Evolutionary conservation across 2,113 vertebrate genomes (phyloP).

Genomic region (Psilopogon haemacephalus): DNA sequence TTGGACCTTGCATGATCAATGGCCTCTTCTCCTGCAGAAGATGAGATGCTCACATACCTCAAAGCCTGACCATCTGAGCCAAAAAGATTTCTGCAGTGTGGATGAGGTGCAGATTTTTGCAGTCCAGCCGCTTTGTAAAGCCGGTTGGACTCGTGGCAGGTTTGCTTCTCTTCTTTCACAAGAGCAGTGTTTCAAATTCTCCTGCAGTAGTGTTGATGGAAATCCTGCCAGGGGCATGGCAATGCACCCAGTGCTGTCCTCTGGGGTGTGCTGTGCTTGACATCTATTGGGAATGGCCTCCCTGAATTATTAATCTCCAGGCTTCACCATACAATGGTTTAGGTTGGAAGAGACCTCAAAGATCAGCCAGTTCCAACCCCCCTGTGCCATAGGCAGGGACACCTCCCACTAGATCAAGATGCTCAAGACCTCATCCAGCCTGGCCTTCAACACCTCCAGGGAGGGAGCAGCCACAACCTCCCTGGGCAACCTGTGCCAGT

Average conservation of each 20-base stretch:
- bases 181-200: neutral
- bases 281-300: neutral
- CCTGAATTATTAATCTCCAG: neutral
- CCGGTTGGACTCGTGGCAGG: neutral
- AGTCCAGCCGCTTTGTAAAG: slow-evolving; percentile 6
- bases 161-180: neutral
- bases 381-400: too few relatives aligned
- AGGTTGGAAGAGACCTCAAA: too few relatives aligned
- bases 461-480: too few relatives aligned
- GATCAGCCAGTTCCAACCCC: too few relatives aligned
- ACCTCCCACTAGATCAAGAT: too few relatives aligned
- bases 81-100: neutral
- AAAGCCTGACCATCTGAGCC: neutral
- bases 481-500: too few relatives aligned
- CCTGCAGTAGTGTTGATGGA: neutral
- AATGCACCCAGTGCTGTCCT: neutral
- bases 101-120: neutral
- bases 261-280: neutral
- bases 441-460: too few relatives aligned
- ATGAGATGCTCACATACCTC: neutral
- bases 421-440: too few relatives aligned
- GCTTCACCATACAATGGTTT: too few relatives aligned
- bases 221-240: neutral
- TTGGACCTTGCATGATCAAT: neutral
- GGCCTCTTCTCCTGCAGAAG: neutral